A percentile compares a stretch with the other conserved stretches of the same genome.
Evolutionary conservation across 1,140 invertebrate species (phyloP).

Genomic region (Delia radicum): DNA sequence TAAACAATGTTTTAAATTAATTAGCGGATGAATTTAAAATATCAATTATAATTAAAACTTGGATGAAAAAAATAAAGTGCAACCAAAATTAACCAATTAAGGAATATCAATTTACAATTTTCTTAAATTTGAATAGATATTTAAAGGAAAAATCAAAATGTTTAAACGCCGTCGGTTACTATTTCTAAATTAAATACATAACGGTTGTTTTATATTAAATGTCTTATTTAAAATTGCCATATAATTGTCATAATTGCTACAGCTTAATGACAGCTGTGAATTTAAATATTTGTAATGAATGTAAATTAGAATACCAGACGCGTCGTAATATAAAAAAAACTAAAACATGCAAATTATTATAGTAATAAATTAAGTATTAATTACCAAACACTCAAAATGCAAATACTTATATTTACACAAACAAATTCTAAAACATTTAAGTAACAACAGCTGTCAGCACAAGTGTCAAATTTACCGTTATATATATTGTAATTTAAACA

Average conservation of each 20-base stretch:
- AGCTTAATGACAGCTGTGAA: neutral
- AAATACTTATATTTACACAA: neutral
- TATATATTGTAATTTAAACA: neutral
- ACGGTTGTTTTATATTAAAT: neutral
- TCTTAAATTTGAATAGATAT: neutral
- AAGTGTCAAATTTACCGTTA: constrained; percentile 3
- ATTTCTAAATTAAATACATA: neutral
- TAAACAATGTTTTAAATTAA: neutral
- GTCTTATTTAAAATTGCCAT: neutral
- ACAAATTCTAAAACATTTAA: neutral
- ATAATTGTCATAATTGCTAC: neutral
- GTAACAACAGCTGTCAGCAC: constrained; percentile 3
- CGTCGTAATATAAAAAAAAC: neutral
- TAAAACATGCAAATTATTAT: constrained; percentile 13
- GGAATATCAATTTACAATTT: neutral
- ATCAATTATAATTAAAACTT: neutral
- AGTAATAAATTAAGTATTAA: constrained; percentile 2
- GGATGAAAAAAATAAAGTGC: neutral
- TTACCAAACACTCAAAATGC: neutral
- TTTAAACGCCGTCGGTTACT: neutral
- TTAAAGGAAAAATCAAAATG: neutral
- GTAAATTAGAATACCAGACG: neutral
- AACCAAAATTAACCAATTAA: neutral
- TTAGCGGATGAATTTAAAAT: neutral
- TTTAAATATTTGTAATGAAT: too few relatives aligned